A percentile compares a stretch with the other conserved stretches of the same genome.
phyloP scores from a whole-genome alignment of 2,888 invertebrate species.

The Operophtera brumata region DNA sequence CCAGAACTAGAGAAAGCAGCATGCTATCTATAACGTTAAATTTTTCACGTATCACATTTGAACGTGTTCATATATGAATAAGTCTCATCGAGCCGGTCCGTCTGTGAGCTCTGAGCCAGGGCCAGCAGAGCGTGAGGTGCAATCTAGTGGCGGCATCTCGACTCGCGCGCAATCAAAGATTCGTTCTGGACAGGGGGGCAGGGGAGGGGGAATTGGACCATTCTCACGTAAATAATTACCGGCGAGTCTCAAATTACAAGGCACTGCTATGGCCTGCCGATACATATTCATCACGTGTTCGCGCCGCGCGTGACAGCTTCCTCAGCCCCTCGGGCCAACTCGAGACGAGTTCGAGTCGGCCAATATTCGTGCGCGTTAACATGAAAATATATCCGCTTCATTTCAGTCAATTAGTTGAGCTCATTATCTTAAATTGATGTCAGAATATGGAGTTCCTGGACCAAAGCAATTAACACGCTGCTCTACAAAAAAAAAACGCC shows the following conservation, averaged over 20 bases:
- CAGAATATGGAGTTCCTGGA: constrained; percentile 1
- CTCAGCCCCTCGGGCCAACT: constrained; percentile 69
- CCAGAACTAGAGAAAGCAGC: background rate
- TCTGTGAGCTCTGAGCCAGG: constrained; percentile 18
- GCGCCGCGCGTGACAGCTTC: constrained; percentile 77
- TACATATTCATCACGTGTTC: constrained; percentile 77
- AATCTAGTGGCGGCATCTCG: constrained; percentile 72
- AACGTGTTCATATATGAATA: constrained; percentile 12
- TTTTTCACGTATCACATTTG: constrained; percentile 16
- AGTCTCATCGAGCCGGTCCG: constrained; percentile 19
- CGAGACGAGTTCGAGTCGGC: constrained; percentile 20
- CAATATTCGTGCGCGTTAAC: constrained; percentile 25
- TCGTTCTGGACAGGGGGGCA: constrained; percentile 61
- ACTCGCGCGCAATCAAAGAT: constrained; percentile 74
- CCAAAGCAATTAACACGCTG: background rate
- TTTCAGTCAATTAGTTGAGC: constrained; percentile 37
- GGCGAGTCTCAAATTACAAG: constrained; percentile 79
- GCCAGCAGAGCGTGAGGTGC: constrained; percentile 57
- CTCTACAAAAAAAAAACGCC: background rate
- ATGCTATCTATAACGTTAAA: constrained; percentile 8
- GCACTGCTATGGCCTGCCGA: constrained; percentile 73
- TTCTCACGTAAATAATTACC: constrained; percentile 81
- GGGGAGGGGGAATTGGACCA: constrained; percentile 50
- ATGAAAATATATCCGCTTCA: constrained; percentile 39
- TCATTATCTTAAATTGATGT: constrained; percentile 21